Percentiles rank a stretch among this genome's conserved stretches.
Evolutionary conservation across 1,140 invertebrate species (phyloP).

Genomic region (Pomacea maculata): DNA sequence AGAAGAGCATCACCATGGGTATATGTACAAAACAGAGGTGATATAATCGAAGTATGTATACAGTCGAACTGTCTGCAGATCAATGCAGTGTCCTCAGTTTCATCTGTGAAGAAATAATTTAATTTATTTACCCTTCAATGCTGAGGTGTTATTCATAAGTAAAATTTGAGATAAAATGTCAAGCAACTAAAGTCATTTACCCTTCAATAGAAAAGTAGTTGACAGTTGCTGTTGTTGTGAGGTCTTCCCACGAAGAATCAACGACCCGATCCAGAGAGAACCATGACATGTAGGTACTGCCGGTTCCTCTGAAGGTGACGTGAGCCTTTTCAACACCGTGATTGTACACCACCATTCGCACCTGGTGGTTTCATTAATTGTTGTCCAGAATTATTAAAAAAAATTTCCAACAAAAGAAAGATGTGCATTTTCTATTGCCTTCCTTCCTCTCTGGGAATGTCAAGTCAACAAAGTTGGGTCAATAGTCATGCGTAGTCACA

Average conservation of each 20-base stretch:
- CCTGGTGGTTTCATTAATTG: background rate
- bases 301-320: slow-evolving; percentile 14
- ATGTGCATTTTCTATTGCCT: no score
- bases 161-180: no score
- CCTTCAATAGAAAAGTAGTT: slow-evolving; percentile 12
- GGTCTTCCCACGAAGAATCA: slow-evolving; percentile 19
- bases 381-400: background rate
- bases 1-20: background rate
- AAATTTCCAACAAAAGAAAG: background rate
- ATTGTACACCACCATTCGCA: slow-evolving; percentile 14
- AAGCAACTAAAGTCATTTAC: background rate
- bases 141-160: no score
- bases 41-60: no score
- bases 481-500: no score
- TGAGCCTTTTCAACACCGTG: slow-evolving; percentile 12
- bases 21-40: no score
- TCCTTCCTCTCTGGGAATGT: no score
- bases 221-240: background rate
- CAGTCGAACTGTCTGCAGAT: no score
- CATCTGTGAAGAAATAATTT: no score
- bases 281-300: slow-evolving; percentile 13
- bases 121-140: no score
- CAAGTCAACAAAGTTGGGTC: no score
- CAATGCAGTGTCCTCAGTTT: no score
- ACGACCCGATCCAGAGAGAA: slow-evolving; percentile 6